These are phyloP conservation scores for Prietella phreatophila DNA, from an alignment of 2,113 vertebrate genomes.

Conservation along the genomic window DNA sequence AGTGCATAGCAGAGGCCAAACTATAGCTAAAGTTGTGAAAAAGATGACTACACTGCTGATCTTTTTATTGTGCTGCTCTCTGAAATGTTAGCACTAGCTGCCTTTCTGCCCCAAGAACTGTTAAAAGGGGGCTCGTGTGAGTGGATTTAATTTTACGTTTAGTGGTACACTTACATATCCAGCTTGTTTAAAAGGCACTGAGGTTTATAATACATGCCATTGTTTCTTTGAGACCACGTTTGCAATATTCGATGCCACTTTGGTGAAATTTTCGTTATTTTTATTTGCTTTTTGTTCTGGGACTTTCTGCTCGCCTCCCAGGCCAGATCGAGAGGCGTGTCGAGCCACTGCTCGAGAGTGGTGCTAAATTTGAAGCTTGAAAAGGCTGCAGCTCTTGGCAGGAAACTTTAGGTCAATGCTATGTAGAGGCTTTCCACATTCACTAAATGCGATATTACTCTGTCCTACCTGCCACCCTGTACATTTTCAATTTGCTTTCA, in stretches of 20 bases:
- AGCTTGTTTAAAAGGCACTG: constrained; percentile 51
- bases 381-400: constrained; percentile 35
- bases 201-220: constrained; percentile 17
- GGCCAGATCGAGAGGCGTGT: constrained; percentile 62
- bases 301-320: constrained; percentile 11
- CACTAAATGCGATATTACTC: neutral
- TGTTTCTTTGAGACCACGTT: constrained; percentile 58
- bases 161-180: constrained; percentile 53
- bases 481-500: neutral
- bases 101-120: constrained; percentile 70
- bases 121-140: constrained; percentile 57
- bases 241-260: constrained; percentile 60
- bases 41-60: constrained; percentile 49
- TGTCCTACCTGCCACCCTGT: constrained; percentile 18
- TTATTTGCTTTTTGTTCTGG: constrained; percentile 58
- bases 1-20: constrained; percentile 9
- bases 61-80: constrained; percentile 45
- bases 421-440: neutral
- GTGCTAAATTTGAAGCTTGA: constrained; percentile 68
- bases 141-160: constrained; percentile 60
- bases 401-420: neutral
- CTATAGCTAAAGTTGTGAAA: neutral
- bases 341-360: constrained; percentile 66
- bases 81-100: constrained; percentile 59
- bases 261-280: constrained; percentile 62